Evolutionary conservation across 2,888 invertebrate species (phyloP), one percentile per base, ranked within the genome.

Genomic region (Frankliniella fusca): DNA sequence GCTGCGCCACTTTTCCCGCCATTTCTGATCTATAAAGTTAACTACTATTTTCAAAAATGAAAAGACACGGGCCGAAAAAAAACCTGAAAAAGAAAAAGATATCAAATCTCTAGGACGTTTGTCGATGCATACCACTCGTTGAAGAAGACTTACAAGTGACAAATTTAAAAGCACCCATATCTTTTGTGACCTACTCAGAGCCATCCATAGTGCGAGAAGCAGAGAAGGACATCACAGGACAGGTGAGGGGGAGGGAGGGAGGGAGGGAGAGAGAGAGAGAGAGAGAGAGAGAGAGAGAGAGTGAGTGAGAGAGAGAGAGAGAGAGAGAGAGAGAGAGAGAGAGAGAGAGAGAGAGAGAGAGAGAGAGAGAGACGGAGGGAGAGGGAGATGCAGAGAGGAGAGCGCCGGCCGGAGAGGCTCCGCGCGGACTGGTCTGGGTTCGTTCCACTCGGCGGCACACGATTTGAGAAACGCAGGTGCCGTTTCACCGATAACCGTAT

Each of bases 401-500:
- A 38, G 38, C 70, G 0, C 38, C 5, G 38, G 38, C 38, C 38
- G 5, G 38, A 38, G 38, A 38, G 38, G 38, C 38, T 38, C 38
- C 38, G 38, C 38, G 38, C 38, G 38, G 18, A 12, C 54, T 54
- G 54, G 54, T 38, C 54, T 54, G 54, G 54, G 54, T 23, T 70
- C 27, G 70, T 61, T 61, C 70, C 70, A 27, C 70, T 23, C 70
- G 27, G 70, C 70, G 70, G 70, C 70, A n/a, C 70, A 10, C 70
- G 70, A 76, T 76, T 76, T 76, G 70, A 76, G 27, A 76, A 76
- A 76, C 70, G 70, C 70, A 76, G 27, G 70, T 76, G 70, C 70
- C 70, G 70, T 76, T 76, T 76, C 23, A 23, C 70, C 61, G 61
- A 61, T 61, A 61, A 61, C 61, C 61, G 61, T 61, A 61, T 61